Evolutionary conservation across 2,888 invertebrate species (phyloP), one percentile per base, ranked within the genome.

Genomic region (Clusia tigrina): DNA sequence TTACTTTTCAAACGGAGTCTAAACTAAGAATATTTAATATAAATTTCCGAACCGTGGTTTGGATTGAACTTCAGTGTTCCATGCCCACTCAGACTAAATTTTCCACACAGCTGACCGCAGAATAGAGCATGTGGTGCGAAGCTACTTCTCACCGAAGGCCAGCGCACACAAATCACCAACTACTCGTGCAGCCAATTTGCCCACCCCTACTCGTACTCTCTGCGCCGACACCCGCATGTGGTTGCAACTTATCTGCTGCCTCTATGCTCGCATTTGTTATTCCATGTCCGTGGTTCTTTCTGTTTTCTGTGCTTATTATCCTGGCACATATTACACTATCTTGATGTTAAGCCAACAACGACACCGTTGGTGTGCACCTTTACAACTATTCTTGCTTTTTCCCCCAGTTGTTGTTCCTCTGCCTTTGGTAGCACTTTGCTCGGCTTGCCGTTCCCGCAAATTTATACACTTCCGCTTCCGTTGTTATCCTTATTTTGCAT

Each of bases 381-480:
- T 42, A 3, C 10, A 9, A 32, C 5, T 32, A 9, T 12, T 12
- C 32, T 32, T 32, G 6, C 32, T 12, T n/a, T n/a, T n/a, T n/a
- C n/a, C n/a, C n/a, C n/a, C n/a, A n/a, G n/a, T n/a, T n/a, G n/a
- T n/a, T n/a, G n/a, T n/a, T n/a, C n/a, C n/a, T n/a, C n/a, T n/a
- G n/a, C n/a, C n/a, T n/a, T n/a, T n/a, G n/a, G n/a, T n/a, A n/a
- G n/a, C 42, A 42, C 42, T n/a, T 10, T 15, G 10, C n/a, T n/a
- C 42, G 2, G 48, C 66, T 64, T 69, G 69, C 70, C 76, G 74
- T 77, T 74, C 70, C 69, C 74, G 74, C 72, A 73, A 77, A 74
- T 76, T 74, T 74, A 77, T 74, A 77, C 77, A 74, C 77, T 74
- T 76, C 71, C 76, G 74, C 70, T 71, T 76, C 72, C 70, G 58